Conservation (phyloP, 2,888 invertebrate species). For the Apamea sordens region DNA sequence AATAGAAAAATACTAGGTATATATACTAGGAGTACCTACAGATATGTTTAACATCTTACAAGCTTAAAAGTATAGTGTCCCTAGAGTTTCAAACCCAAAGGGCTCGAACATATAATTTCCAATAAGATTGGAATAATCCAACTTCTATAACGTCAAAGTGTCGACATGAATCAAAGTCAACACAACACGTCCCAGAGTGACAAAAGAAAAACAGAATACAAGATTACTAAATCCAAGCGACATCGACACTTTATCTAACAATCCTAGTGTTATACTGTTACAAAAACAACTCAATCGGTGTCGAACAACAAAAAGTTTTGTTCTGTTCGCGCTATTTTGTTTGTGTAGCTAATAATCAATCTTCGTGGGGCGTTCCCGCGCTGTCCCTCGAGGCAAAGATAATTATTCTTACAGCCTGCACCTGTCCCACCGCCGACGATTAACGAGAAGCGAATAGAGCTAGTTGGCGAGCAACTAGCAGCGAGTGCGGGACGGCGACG, state of each 20-base stretch:
- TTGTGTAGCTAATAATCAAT: constrained; percentile 59
- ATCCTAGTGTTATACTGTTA: background rate
- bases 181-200: background rate
- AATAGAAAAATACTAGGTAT: background rate
- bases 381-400: constrained; percentile 43
- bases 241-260: constrained; percentile 3
- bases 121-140: background rate
- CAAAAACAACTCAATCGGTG: constrained; percentile 34
- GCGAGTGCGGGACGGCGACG: background rate
- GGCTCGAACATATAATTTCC: too few species aligned
- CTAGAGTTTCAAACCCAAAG: too few species aligned
- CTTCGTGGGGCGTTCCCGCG: constrained; percentile 44
- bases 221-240: constrained; percentile 8
- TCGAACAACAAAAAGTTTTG: constrained; percentile 30
- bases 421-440: background rate
- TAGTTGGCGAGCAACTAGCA: background rate
- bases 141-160: background rate
- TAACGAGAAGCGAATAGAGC: background rate
- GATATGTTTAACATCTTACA: background rate
- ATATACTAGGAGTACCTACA: background rate
- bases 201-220: background rate
- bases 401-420: constrained; percentile 60
- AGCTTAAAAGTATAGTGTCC: background rate
- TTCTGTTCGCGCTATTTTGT: constrained; percentile 30
- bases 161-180: background rate